Conservation (phyloP, 2,888 invertebrate genomes). For the Eutolmus rufibarbis region DNA sequence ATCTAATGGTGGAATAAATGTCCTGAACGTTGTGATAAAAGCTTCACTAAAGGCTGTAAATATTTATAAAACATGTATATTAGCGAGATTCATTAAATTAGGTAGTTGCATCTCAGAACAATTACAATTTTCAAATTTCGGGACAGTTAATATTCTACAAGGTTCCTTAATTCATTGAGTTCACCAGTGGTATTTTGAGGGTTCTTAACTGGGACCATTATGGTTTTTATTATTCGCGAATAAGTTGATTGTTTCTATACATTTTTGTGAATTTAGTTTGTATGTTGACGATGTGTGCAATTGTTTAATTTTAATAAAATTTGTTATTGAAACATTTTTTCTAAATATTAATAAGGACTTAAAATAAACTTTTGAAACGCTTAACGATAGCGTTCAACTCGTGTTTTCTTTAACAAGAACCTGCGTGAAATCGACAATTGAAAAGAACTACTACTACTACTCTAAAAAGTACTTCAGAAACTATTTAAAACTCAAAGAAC, state of each 20-base stretch:
- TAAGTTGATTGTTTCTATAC: background rate
- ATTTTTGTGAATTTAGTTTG: background rate
- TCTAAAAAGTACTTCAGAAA: background rate
- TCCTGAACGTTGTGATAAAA: constrained; percentile 96
- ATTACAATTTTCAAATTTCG: background rate
- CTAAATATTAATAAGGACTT: too few relatives aligned
- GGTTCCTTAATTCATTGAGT: background rate
- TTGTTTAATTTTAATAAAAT: too few relatives aligned
- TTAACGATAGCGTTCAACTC: too few relatives aligned
- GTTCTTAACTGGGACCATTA: background rate
- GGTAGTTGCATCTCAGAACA: too few relatives aligned
- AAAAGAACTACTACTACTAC: too few relatives aligned
- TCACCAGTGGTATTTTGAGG: background rate
- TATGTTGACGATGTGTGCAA: background rate
- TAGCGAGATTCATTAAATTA: background rate
- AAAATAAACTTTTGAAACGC: too few relatives aligned
- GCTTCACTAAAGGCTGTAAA: constrained; percentile 74
- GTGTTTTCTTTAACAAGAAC: too few relatives aligned
- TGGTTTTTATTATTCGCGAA: background rate
- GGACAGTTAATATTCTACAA: too few relatives aligned
- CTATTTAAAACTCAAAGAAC: background rate
- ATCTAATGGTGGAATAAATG: constrained; percentile 88
- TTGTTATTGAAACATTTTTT: too few relatives aligned
- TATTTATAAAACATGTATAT: background rate
- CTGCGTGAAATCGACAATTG: too few relatives aligned